Base-by-base conservation (phyloP, 2,888 invertebrate species). In the Megastigmus dorsalis region DNA sequence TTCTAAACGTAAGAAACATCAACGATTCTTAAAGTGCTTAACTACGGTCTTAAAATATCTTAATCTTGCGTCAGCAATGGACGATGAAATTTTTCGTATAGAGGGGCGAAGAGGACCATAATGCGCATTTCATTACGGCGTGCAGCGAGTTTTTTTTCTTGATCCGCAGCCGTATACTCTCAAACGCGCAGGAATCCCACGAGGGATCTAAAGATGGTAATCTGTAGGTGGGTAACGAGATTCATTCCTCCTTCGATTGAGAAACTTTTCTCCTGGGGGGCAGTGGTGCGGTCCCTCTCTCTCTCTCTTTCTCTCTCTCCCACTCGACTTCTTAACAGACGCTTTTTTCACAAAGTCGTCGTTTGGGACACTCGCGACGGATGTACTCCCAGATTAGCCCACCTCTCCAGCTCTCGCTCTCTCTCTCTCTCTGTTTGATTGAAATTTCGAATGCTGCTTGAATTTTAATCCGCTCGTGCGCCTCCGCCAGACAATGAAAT, bases 221-320 rank as follows among this genome's bases (percentile, higher is more conserved):
- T 80, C 77, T 63, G 74, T 54, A 70, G 38, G 71, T 60, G 74
- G 73, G 71, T 71, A 74, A 76, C 55, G 73, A 77, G 77, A 77
- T 69, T 76, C 72, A 73, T 74, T 62, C 70, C 74, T 69, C 63
- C 77, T 77, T 75, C 78, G 78, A 78, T 78, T 74, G 76, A 54
- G 70, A 71, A 63, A 67, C 50, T 71, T 75, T 75, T 71, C 55
- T 69, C 55, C n/a, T 68, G 65, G 52, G 48, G 52, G 20, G 41
- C 20, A 13, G 20, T n/a, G 48, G 52, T 13, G 41, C 20, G 20
- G 20, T n/a, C n/a, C n/a, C n/a, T n/a, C n/a, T n/a, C n/a, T n/a
- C n/a, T n/a, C n/a, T n/a, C n/a, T n/a, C n/a, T n/a, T n/a, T n/a
- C n/a, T n/a, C n/a, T n/a, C n/a, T n/a, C n/a, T n/a, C n/a, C n/a